Evolutionary conservation across 2,888 invertebrate species (phyloP).

Genomic region (Aphodius sticticus): DNA sequence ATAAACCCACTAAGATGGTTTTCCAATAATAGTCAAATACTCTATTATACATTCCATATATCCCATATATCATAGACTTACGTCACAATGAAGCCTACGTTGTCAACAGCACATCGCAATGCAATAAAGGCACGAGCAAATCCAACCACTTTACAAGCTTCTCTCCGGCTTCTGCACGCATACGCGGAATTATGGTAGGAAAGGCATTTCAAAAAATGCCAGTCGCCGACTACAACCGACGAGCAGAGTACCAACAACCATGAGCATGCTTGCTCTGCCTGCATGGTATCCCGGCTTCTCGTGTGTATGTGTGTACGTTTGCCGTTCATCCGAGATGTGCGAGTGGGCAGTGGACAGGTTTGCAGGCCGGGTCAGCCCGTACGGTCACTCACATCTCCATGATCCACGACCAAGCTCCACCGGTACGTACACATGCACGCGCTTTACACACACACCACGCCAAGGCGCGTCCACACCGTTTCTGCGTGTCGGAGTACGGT

Average conservation of each 20-base stretch:
- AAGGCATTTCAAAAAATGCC: constrained; percentile 27
- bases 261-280: not conserved
- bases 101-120: constrained; percentile 18
- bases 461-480: not conserved
- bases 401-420: constrained; percentile 30
- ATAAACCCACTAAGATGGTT: too few relatives aligned
- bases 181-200: not conserved
- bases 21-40: too few relatives aligned
- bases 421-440: constrained; percentile 26
- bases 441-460: constrained; percentile 1
- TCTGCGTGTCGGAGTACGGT: not conserved
- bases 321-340: constrained; percentile 31
- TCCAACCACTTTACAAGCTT: not conserved
- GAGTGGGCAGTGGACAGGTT: constrained; percentile 47
- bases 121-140: not conserved
- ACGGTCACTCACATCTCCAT: constrained; percentile 47
- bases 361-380: constrained; percentile 45
- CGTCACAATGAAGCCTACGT: constrained; percentile 16
- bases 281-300: not conserved
- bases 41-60: too few relatives aligned
- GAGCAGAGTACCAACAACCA: too few relatives aligned
- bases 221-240: not conserved
- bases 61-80: not conserved
- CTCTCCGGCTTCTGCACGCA: not conserved
- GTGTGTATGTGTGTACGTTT: not conserved